Conservation (phyloP, 2,113 vertebrate species). For the Dipodomys ordii region DNA sequence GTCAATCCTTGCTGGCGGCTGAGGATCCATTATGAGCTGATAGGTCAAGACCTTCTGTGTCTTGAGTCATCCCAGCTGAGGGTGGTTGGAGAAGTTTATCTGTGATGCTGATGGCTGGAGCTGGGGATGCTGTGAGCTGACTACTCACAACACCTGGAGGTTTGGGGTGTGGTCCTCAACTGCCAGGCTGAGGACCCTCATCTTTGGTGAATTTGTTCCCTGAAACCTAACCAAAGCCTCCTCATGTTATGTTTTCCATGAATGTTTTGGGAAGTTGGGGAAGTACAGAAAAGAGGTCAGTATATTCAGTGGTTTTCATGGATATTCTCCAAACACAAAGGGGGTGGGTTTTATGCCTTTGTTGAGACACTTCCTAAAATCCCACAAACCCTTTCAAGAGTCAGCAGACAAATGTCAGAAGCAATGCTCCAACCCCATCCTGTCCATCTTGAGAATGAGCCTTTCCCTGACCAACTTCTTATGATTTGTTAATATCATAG, state of each 20-base stretch:
- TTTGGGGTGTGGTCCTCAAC: neutral
- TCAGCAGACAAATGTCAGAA: neutral
- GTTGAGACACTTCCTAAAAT: neutral
- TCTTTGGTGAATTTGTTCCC: neutral
- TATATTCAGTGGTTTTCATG: neutral
- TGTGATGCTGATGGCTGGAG: neutral
- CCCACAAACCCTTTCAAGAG: neutral
- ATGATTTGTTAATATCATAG: neutral
- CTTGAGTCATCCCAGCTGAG: neutral
- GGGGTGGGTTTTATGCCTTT: neutral
- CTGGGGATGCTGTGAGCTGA: neutral
- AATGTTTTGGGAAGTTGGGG: neutral
- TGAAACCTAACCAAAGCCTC: neutral
- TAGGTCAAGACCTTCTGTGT: neutral
- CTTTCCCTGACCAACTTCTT: neutral
- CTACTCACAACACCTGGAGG: accelerated
- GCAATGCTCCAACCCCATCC: too few species aligned
- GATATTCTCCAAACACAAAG: neutral
- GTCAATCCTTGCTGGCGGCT: neutral
- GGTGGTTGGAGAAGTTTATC: neutral
- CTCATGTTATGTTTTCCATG: too few species aligned
- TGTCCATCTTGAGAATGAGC: neutral
- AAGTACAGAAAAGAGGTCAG: neutral
- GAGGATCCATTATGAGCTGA: neutral
- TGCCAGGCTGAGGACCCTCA: accelerated